Evolutionary conservation across 1,140 invertebrate genomes (phyloP).

Genomic region (Yoshiicerus persimilis): DNA sequence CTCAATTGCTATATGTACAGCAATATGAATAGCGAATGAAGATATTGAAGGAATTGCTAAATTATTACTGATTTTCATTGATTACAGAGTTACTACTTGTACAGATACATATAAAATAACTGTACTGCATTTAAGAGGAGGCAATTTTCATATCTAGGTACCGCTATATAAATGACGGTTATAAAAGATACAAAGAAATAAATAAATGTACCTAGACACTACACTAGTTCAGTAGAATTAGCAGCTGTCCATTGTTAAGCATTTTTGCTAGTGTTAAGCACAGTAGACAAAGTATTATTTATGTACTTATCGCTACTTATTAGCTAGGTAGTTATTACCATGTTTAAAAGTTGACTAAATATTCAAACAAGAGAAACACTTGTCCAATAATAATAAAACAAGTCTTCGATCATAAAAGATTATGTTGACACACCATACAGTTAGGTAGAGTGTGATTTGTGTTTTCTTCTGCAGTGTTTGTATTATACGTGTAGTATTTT

Average conservation of each 20-base stretch:
- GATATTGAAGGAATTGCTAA: background rate
- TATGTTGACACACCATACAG: background rate
- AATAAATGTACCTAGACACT: background rate
- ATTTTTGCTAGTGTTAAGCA: too few relatives aligned
- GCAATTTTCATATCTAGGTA: background rate
- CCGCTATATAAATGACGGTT: background rate
- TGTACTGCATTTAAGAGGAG: background rate
- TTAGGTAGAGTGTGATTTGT: too few relatives aligned
- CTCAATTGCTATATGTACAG: background rate
- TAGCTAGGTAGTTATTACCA: background rate
- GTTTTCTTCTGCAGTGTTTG: too few relatives aligned
- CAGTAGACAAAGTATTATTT: background rate
- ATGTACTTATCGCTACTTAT: background rate
- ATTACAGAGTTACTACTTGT: background rate
- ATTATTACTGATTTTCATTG: background rate
- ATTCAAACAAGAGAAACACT: background rate
- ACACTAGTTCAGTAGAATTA: background rate
- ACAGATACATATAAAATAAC: background rate
- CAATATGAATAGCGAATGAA: background rate
- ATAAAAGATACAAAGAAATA: background rate
- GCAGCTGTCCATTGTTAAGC: background rate
- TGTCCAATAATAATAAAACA: background rate
- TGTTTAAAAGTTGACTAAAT: background rate
- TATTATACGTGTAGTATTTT: background rate
- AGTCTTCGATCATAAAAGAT: background rate